Evolutionary conservation across 2,797 vertebrate species (phyloP).

Genomic region (Cynodonichthys magdalenae): DNA sequence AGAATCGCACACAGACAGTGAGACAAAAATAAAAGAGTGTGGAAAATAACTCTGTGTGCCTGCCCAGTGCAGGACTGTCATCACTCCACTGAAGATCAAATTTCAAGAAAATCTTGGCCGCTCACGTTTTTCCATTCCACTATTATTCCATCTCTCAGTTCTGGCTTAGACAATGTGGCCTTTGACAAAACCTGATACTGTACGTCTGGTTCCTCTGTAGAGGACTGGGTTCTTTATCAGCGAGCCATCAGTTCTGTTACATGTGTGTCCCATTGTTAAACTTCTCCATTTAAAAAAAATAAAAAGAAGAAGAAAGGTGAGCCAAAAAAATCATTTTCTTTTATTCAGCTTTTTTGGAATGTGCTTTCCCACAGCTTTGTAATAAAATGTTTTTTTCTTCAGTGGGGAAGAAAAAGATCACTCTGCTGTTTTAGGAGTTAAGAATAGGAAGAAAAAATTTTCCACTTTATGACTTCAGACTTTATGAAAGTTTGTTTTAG

Average conservation of each 20-base stretch:
- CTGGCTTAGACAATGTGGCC: conserved; percentile 74
- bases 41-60: conserved; percentile 72
- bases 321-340: conserved; percentile 8
- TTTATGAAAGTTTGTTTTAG: conserved; percentile 17
- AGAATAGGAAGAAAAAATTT: conserved; percentile 17
- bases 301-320: conserved; percentile 52
- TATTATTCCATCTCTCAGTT: conserved; percentile 67
- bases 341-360: conserved; percentile 18
- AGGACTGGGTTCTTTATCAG: conserved; percentile 43
- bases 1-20: conserved; percentile 65
- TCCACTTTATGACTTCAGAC: conserved; percentile 13
- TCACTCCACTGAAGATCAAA: conserved; percentile 69
- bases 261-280: conserved; percentile 49
- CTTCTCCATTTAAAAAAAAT: conserved; percentile 41
- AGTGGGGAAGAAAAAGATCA: conserved; percentile 21
- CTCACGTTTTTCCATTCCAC: conserved; percentile 70
- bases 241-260: conserved; percentile 45
- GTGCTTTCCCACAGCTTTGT: conserved; percentile 28
- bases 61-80: conserved; percentile 70
- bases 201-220: conserved; percentile 62
- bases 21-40: conserved; percentile 63
- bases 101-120: conserved; percentile 78
- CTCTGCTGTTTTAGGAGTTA: conserved; percentile 9
- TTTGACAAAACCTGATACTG: conserved; percentile 72
- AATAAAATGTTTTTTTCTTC: conserved; percentile 47